Base-by-base conservation (phyloP, 2,888 invertebrate genomes). In the Xanthorhoe designata region DNA sequence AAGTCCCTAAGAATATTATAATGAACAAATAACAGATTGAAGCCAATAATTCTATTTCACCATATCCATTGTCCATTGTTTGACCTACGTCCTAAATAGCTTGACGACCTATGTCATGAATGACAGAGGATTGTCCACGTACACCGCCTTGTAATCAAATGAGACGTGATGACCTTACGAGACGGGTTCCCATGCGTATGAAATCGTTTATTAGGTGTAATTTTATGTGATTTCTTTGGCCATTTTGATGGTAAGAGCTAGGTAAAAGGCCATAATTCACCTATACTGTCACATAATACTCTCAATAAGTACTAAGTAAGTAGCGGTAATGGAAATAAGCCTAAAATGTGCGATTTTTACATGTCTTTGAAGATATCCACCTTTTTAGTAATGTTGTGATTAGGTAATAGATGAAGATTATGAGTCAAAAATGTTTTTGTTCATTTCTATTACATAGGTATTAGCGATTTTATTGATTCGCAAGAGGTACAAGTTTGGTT, bases 21-120 rank as follows among this genome's bases (percentile, higher is more conserved):
- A 24, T 7, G 2, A 32, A 7, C 8, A 32, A 6, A 32, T 32
- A 32, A 32, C 32, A 32, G 32, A 32, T 24, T 24, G 24, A 24
- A 24, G 24, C 24, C 24, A 24, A 24, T 1, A 42, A 42, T 42
- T 42, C 13, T 42, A 42, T 13, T 42, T 13, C 38, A 42, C 0
- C 38, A 42, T 42, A 13, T 6, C 47, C 35, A 52, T 52, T 60
- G 54, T 19, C 18, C 45, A 60, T 60, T 60, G 60, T 13, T 42
- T 42, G 38, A 42, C 38, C 10, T 47, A 47, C 15, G 17, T 15
- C 1, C 15, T 13, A 17, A 47, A 17, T 47, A 47, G 75, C 73
- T 74, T 72, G 62, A 56, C 80, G 81, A 82, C 82, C 82, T 82
- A 75, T 71, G 73, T 78, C 81, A 75, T 79, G 56, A 65, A 60